Conservation (phyloP, 2,113 vertebrate species). For the Micronisus gabar region DNA sequence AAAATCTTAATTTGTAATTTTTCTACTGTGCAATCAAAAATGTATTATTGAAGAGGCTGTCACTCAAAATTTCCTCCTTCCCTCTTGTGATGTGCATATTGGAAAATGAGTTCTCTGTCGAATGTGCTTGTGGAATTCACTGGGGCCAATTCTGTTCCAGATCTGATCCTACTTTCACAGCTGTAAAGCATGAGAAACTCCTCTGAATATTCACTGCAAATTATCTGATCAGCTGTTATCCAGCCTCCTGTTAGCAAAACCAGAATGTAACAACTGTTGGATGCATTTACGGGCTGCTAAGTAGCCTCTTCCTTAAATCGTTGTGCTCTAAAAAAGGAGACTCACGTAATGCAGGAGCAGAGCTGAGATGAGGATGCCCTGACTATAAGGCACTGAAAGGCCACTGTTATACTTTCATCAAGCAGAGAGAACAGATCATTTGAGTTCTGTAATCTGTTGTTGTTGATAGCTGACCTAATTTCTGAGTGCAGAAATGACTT, state of each 20-base stretch:
- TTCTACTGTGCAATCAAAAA: neutral
- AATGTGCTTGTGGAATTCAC: neutral
- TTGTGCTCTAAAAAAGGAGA: neutral
- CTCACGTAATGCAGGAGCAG: neutral
- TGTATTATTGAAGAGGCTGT: neutral
- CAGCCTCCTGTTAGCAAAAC: neutral
- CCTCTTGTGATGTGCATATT: neutral
- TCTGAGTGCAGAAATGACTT: constrained; percentile 16
- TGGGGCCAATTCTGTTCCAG: neutral
- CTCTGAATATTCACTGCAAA: neutral
- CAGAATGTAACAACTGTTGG: neutral
- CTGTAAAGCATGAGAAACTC: neutral
- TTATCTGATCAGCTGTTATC: neutral
- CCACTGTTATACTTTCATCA: neutral
- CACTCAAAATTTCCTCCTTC: neutral
- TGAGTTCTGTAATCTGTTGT: neutral
- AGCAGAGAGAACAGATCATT: neutral
- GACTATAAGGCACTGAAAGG: neutral
- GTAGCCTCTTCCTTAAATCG: neutral
- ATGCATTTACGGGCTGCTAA: neutral
- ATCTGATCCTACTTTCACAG: neutral
- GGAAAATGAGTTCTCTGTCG: neutral
- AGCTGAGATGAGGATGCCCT: neutral
- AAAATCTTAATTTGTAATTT: neutral
- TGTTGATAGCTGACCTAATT: constrained; percentile 58